Evolutionary conservation across 2,888 invertebrate species (phyloP).

Genomic region (Lasioglossum vierecki): DNA sequence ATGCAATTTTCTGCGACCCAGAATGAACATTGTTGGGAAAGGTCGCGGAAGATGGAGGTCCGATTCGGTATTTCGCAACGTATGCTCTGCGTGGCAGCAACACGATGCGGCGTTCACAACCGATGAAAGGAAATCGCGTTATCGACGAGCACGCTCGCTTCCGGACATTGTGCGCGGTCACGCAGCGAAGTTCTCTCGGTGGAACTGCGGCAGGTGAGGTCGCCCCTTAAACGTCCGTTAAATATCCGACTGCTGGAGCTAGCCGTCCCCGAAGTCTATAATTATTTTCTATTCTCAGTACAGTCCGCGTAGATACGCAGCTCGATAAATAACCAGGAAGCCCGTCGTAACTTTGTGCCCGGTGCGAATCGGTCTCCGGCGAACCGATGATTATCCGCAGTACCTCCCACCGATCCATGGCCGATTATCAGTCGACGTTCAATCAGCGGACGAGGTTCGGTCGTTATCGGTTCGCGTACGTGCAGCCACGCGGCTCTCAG

Average conservation of each 20-base stretch:
- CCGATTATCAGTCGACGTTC: constrained; percentile 55
- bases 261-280: constrained; percentile 44
- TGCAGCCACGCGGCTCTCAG: constrained; percentile 38
- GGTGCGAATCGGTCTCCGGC: constrained; percentile 46
- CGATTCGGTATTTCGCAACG: constrained; percentile 11
- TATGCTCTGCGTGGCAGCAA: too few relatives aligned
- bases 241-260: constrained; percentile 44
- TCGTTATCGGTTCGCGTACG: constrained; percentile 63
- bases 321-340: constrained; percentile 65
- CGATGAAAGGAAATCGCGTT: constrained; percentile 60
- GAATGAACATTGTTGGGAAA: neutral
- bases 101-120: neutral
- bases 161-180: constrained; percentile 49
- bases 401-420: constrained; percentile 57
- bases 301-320: constrained; percentile 53
- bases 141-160: constrained; percentile 51
- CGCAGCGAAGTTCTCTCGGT: constrained; percentile 16
- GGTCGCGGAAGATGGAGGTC: neutral
- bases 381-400: constrained; percentile 60
- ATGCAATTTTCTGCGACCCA: neutral
- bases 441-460: constrained; percentile 21
- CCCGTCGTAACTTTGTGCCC: constrained; percentile 41
- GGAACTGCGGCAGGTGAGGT: constrained; percentile 30
- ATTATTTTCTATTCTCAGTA: constrained; percentile 57
- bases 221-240: constrained; percentile 55